Base-by-base conservation (phyloP, 2,797 vertebrate species). In the Myripristis jacobus region DNA sequence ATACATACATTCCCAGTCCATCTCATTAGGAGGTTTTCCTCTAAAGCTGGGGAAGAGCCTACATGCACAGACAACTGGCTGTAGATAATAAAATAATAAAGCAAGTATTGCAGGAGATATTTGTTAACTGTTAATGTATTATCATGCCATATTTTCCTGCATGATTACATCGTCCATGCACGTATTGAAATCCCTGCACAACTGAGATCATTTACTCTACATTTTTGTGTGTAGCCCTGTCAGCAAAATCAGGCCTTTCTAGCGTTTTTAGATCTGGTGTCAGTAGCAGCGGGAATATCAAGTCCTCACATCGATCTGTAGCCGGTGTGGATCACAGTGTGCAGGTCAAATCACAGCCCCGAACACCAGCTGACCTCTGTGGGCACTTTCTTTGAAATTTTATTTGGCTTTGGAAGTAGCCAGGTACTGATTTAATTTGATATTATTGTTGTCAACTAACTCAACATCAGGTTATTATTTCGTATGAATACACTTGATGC, bases 241-340 rank as follows among this genome's bases (percentile, higher is more conserved):
- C 46, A 46, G 70, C 13, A 31, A 13, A 43, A 13, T 50, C 12
- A 15, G 18, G 25, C 43, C 0, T 58, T 11, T 44, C 3, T 36
- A n/a, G 66, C 7, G 16, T 53, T 64, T 47, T 58, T 38, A 15
- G 55, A 1, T 64, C 56, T 56, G 15, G 19, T 15, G 1, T 64
- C 24, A 24, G 56, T 74, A 3, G 62, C 48, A 56, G 67, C 15
- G 50, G 51, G 41, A 75, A 65, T 62, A 54, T 69, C n/a, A 78
- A 76, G n/a, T 55, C 13, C 56, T 7, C 41, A 15, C 54, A 83
- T 60, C 7, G 3, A 69, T 76, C 2, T 8, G 25, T 29, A n/a
- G 60, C 36, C 64, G 27, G 43, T 12, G 36, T 65, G 29, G 22
- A 48, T 48, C 50, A 12, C 11, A 51, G 53, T 13, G 36, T 38